phyloP scores from a whole-genome alignment of 2,113 vertebrate genomes.

The mouse (Mus musculus) region DNA sequence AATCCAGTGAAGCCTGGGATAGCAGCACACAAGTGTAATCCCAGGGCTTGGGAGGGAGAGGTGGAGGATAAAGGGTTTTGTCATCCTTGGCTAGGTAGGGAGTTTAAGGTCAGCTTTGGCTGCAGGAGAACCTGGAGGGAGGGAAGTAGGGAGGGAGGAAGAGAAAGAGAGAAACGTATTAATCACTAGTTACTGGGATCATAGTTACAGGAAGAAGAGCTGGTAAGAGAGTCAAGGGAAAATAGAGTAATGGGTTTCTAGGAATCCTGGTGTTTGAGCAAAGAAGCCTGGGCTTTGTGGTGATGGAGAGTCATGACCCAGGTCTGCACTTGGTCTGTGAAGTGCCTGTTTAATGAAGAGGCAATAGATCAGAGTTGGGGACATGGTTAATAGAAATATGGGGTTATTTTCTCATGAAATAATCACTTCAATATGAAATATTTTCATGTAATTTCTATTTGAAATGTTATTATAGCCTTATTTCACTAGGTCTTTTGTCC shows the following conservation, averaged over 20 bases:
- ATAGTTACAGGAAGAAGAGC: not conserved
- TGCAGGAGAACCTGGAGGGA: not conserved
- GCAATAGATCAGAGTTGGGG: not conserved
- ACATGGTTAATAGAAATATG: constrained; percentile 33
- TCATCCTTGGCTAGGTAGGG: not conserved
- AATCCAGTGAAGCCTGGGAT: not conserved
- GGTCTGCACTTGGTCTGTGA: constrained; percentile 36
- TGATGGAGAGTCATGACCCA: not conserved
- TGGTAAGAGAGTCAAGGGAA: not conserved
- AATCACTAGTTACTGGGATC: not conserved
- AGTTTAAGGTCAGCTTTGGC: not conserved
- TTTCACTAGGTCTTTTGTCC: not conserved
- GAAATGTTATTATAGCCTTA: not conserved
- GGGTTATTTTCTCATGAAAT: constrained; percentile 46
- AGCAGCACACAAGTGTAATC: not conserved
- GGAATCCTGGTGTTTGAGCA: constrained; percentile 43
- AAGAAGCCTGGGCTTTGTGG: not conserved
- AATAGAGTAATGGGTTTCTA: constrained; percentile 33
- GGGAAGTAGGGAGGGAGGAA: too few relatives aligned
- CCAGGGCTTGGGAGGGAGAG: not conserved
- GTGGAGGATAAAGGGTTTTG: not conserved
- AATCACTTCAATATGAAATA: constrained; percentile 13
- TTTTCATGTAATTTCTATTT: not conserved
- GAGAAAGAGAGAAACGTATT: not conserved
- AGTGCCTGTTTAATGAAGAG: not conserved